phyloP scores from a whole-genome alignment of 2,888 invertebrate genomes.

The Bellardia bayeri region DNA sequence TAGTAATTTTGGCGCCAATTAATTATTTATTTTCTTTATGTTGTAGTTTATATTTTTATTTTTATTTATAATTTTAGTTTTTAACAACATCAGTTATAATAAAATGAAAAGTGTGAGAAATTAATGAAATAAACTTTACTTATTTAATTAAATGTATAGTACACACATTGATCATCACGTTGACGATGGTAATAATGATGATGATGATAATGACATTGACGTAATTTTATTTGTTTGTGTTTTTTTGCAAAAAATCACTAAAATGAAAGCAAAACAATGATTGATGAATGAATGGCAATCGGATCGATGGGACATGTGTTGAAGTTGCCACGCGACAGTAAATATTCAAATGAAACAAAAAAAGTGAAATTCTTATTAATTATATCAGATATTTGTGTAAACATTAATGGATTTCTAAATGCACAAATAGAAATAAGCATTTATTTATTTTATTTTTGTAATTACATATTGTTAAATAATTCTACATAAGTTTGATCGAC shows the following conservation, averaged over 20 bases:
- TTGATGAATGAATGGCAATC: slow-evolving; percentile 14
- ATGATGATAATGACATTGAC: slow-evolving; percentile 34
- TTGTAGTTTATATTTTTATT: background rate
- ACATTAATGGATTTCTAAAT: background rate
- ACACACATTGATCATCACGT: slow-evolving; percentile 15
- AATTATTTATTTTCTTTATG: slow-evolving; percentile 15
- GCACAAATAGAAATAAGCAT: too few species aligned
- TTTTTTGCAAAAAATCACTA: background rate
- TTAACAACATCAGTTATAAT: slow-evolving; percentile 21
- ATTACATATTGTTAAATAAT: too few species aligned
- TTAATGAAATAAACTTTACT: slow-evolving; percentile 53
- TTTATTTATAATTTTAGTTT: slow-evolving; percentile 1
- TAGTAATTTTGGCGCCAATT: slow-evolving; percentile 60
- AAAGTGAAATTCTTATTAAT: background rate
- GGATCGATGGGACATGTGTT: background rate
- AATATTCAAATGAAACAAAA: slow-evolving; percentile 8
- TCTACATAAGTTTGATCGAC: too few species aligned
- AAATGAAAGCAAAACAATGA: slow-evolving; percentile 33
- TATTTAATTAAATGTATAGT: slow-evolving; percentile 33
- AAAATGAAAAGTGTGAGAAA: slow-evolving; percentile 45
- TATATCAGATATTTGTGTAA: slow-evolving; percentile 18
- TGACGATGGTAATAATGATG: background rate
- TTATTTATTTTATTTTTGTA: too few species aligned
- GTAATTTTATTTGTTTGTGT: slow-evolving; percentile 36
- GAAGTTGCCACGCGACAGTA: slow-evolving; percentile 46